Evolutionary conservation across 2,113 vertebrate genomes (phyloP), one percentile per base, ranked within the genome.

Genomic region (Pelecanus crispus): DNA sequence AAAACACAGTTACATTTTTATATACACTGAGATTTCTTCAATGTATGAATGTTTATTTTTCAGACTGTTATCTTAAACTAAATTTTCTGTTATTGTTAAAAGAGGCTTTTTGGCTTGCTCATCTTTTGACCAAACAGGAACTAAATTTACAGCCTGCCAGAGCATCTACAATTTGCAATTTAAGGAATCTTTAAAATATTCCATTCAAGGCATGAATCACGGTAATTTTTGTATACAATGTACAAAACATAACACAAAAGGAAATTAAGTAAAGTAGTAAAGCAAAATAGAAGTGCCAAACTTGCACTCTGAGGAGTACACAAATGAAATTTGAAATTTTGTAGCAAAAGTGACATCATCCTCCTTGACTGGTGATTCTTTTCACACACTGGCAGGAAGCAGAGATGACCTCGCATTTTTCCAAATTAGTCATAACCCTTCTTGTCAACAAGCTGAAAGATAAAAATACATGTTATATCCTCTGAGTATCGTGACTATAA

Each of bases 381-480:
- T 75, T 44, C 70, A 68, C 49, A 77, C 42, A 45, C 82, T 88
- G 71, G 81, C 90, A 83, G 92, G 90, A 96, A 93, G 88, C 42
- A 86, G 81, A 88, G 32, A 92, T 92, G 88, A 94, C 79, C 59
- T 52, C 92, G 93, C 4, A 31, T 83, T 88, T 97, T 95, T 78
- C 72, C 11, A 0, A 81, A 77, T 97, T 88, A 96, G 67, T 95
- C 88, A 95, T 62, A 88, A 90, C 13, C 7, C 18, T 87, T 62
- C 55, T 34, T 16, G 50, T 83, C 63, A 96, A 78, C 79, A 90
- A 81, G 36, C 21, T 65, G 50, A 45, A 84, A 94, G 74, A 96
- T 53, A 90, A 93, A 95, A 85, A 77, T 55, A 18, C 55, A 67
- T 14, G 9, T n/a, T 56, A 36, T 29, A 38, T 50, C 22, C 29